Evolutionary conservation across 2,888 invertebrate genomes (phyloP), one percentile per base, ranked within the genome.

Genomic region (Sicus ferrugineus): DNA sequence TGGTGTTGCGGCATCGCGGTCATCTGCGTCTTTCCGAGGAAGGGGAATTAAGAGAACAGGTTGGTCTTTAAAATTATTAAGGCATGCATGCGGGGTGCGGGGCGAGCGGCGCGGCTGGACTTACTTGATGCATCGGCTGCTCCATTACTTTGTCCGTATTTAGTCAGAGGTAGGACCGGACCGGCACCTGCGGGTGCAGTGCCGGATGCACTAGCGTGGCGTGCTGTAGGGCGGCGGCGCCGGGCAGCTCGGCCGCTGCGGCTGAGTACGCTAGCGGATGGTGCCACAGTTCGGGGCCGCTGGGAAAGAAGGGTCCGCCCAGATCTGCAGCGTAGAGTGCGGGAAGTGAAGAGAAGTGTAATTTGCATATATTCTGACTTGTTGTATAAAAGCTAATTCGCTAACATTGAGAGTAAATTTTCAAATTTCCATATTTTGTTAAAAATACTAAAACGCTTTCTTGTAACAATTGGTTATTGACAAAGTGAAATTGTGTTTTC

Each of bases 161-260:
- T 94, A 95, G 95, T 95, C 95, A 95, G 92, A 95, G 95, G 90
- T 94, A 95, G 88, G 95, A 95, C 88, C 95, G 94, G 87, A 96
- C 96, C 87, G 96, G 96, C 88, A 97, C 95, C 92, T 97, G 97
- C 87, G 96, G 95, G 89, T 96, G 96, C 88, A 97, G 92, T 87
- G 96, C 97, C 86, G 97, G 97, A 88, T 97, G 97, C 85, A 97
- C 95, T 84, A 97, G 90, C 77, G 96, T 93, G 77, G 91, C 92
- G 87, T 94, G 94, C 86, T 94, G 94, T 81, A 95, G 89, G 78
- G 92, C 88, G 79, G 92, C 89, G 71, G 91, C 90, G 75, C 92
- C 92, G 73, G 93, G 94, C 85, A 96, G 88, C 86, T 96, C 95
- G 75, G 93, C 93, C 54, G 89, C 89, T 67, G 92, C 92, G 73